Base-by-base conservation (phyloP, 2,888 invertebrate species). In the Troides helena region DNA sequence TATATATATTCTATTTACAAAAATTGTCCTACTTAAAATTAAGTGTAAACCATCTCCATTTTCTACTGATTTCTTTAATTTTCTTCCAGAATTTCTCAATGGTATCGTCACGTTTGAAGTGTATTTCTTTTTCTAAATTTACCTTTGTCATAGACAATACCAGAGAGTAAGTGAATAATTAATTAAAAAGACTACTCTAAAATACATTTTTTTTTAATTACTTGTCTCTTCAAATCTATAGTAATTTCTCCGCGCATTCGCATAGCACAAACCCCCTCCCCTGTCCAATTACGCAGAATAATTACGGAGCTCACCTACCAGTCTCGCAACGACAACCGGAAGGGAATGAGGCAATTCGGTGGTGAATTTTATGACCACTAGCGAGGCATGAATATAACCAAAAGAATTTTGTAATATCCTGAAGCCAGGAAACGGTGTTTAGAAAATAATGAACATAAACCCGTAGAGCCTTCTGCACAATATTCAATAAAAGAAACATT, bases 261-360 rank as follows among this genome's bases (percentile, higher is more conserved):
- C 62, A 62, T 63, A 53, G 58, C 66, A 53, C 63, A 66, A 67
- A 70, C 59, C 50, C 63, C 5, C 30, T 30, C 30, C 39, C 70
- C 25, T 62, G 58, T 62, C 66, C 70, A 70, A 70, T 70, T 70
- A 70, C 63, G 39, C 59, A 53, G 58, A 66, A 70, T 62, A 70
- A 66, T 70, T 59, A 70, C 66, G 58, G 0, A 21, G 62, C 65
- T 69, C 17, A 62, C 36, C 10, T 39, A 39, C 65, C 61, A 60
- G 30, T 62, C 46, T 62, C 62, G 56, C 43, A 43, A 46, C 46
- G 50, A 30, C 59, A 59, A 67, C 64, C 70, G 70, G 70, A 70
- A 70, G 70, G 64, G 67, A 67, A 53, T 59, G 50, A 63, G 67
- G 70, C 61, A 70, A 70, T 70, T 70, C 67, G 64, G 64, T 60